phyloP scores from a whole-genome alignment of 2,113 vertebrate species.

The Cyphomyrus plagiostoma region DNA sequence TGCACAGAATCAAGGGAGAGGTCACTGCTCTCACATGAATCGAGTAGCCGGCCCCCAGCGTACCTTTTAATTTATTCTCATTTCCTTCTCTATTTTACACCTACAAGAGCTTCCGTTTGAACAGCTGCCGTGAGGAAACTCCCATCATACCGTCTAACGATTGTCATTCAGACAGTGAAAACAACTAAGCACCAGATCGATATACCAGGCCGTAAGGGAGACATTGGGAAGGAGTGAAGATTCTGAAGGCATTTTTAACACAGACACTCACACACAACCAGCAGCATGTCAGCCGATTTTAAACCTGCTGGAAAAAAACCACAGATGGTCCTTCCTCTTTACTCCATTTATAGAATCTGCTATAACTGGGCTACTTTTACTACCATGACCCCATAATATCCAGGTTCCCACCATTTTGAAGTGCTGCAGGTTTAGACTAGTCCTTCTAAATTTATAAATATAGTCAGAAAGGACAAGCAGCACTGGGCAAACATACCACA shows the following conservation, averaged over 20 bases:
- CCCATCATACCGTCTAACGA: not conserved
- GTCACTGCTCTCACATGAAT: not conserved
- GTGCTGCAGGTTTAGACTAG: not conserved
- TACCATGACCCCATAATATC: not conserved
- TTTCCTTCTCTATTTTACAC: not conserved
- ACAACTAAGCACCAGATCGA: not conserved
- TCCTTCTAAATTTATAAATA: not conserved
- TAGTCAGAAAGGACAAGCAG: not conserved
- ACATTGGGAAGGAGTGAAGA: not conserved
- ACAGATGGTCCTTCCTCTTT: not conserved
- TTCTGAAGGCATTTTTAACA: not conserved
- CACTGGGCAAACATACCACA: not conserved
- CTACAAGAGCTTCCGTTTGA: not conserved
- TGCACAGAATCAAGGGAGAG: not conserved
- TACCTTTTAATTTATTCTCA: not conserved
- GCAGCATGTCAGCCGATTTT: not conserved
- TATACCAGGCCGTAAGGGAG: not conserved
- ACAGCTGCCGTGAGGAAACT: not conserved
- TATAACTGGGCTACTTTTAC: not conserved
- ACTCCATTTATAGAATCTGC: not conserved
- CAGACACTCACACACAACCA: not conserved
- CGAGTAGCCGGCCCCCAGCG: not conserved
- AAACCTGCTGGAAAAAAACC: not conserved
- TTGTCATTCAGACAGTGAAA: not conserved
- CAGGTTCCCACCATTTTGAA: not conserved